Base-by-base conservation (phyloP, 2,113 vertebrate genomes). In the Larimichthys polyactis region DNA sequence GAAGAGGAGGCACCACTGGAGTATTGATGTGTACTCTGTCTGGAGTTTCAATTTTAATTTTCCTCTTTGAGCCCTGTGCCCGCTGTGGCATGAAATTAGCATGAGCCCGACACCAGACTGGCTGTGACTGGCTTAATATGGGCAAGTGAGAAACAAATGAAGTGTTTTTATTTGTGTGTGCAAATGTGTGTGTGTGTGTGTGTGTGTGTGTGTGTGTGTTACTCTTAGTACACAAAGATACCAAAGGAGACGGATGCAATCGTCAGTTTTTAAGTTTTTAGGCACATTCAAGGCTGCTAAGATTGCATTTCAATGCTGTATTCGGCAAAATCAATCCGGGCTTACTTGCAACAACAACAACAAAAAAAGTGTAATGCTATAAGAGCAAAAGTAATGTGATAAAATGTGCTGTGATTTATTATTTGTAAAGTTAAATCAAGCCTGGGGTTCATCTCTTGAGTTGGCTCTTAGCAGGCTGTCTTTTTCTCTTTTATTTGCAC, bases 191-290 rank as follows among this genome's bases (percentile, higher is more conserved):
- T 77, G n/a, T 71, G 7, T 68, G 48, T 40, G 15, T 24, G 48
- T 40, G 15, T 24, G 44, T 22, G 46, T 75, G n/a, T 74, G 7
- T 65, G n/a, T 49, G 59, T 74, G 46, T 58, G 54, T 71, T 68
- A 29, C 82, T 90, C 68, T 77, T 78, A 57, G 83, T 88, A 82
- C 46, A 63, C 79, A 91, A 60, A 88, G 55, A 94, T 91, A 93
- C 94, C 95, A 94, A 95, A 95, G 90, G 83, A 91, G 74, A 76
- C 49, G 46, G 60, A 76, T 90, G 86, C 81, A 85, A 83, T 93
- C 54, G 74, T 78, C 75, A 66, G 65, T 74, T 81, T 40, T 80
- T 59, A 32, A 27, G 27, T 52, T 77, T 81, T 76, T 19, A 73
- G 62, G 59, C 19, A 1, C 71, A 43, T 81, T 75, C 62, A 52